Conservation (phyloP, 2,113 vertebrate species). For the Oryzias woworae region DNA sequence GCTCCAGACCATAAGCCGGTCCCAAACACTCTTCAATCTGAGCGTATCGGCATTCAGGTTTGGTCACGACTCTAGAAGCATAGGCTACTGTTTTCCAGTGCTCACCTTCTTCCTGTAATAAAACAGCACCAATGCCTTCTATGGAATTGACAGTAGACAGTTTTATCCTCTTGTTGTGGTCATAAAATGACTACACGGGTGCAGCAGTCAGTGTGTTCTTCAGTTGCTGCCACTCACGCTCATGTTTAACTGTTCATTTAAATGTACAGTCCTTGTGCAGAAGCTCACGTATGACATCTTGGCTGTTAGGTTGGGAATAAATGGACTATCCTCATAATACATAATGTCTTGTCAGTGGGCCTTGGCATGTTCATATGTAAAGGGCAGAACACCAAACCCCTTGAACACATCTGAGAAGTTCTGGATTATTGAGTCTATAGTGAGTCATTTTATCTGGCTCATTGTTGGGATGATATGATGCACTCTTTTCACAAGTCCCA, state of each 20-base stretch:
- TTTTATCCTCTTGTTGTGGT: background rate
- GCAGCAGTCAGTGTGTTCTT: too few relatives aligned
- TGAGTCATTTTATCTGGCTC: background rate
- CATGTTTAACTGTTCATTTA: too few relatives aligned
- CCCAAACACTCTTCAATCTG: background rate
- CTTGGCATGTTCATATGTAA: background rate
- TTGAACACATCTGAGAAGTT: background rate
- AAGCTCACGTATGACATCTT: too few relatives aligned
- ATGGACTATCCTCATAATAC: too few relatives aligned
- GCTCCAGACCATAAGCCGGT: too few relatives aligned
- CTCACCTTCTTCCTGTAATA: background rate
- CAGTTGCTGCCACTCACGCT: too few relatives aligned
- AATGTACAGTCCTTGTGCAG: too few relatives aligned
- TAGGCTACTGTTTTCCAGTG: background rate
- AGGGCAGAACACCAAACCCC: background rate
- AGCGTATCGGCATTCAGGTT: background rate
- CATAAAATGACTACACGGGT: background rate
- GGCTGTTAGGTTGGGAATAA: too few relatives aligned
- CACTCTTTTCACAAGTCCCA: conserved; percentile 1
- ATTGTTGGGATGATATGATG: background rate
- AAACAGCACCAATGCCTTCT: background rate
- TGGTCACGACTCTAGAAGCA: background rate
- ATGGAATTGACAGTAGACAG: background rate
- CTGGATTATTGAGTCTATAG: background rate
- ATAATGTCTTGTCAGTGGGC: too few relatives aligned